phyloP scores from a whole-genome alignment of 2,797 vertebrate genomes.

The Dromococcyx pavoninus region DNA sequence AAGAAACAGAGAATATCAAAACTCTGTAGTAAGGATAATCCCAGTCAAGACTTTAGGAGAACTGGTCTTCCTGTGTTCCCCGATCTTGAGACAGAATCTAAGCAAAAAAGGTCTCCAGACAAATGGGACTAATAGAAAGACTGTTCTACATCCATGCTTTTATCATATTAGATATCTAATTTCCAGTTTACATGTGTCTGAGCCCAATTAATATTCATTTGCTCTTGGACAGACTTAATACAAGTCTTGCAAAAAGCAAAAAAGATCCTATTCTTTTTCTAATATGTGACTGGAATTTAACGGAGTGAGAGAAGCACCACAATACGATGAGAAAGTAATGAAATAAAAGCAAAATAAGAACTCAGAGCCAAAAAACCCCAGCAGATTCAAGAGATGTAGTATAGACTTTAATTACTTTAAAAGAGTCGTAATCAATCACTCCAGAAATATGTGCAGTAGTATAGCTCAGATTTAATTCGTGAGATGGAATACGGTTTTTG shows the following conservation, averaged over 20 bases:
- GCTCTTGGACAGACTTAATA: background rate
- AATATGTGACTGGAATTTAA: background rate
- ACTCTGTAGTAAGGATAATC: background rate
- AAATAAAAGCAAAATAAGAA: background rate
- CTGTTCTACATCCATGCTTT: background rate
- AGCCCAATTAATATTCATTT: background rate
- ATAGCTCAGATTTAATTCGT: background rate
- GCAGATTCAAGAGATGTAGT: background rate
- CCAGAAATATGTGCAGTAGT: background rate
- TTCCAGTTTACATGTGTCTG: background rate
- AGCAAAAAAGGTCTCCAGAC: background rate
- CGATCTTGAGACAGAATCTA: background rate
- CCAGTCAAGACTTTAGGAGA: background rate
- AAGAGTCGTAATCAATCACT: fast-evolving
- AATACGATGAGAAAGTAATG: background rate
- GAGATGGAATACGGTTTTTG: background rate
- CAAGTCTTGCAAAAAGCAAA: background rate
- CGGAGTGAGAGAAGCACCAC: background rate
- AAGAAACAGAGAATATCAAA: background rate
- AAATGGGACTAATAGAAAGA: background rate
- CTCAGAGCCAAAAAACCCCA: background rate
- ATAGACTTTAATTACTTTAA: background rate
- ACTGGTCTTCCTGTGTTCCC: background rate
- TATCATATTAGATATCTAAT: background rate
- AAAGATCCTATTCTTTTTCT: background rate